Percentiles rank a stretch among this genome's conserved stretches.
phyloP scores from a whole-genome alignment of 2,888 invertebrate species.

The Oxytorus armatus region DNA sequence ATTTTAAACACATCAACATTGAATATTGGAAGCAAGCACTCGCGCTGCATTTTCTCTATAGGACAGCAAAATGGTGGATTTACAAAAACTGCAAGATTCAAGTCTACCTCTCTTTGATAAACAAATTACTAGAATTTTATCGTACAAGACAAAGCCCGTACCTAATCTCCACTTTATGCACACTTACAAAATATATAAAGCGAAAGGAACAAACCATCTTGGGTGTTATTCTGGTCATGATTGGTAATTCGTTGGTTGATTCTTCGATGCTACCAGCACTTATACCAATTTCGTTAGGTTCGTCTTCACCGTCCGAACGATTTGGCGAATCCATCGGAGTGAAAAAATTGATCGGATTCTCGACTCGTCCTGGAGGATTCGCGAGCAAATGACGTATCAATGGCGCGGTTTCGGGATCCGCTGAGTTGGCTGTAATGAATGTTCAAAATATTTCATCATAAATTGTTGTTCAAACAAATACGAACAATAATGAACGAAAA shows the following conservation, averaged over 20 bases:
- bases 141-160: too few relatives aligned
- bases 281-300: conserved; percentile 56
- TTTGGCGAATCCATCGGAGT: conserved; percentile 90
- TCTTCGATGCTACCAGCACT: conserved; percentile 63
- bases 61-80: too few relatives aligned
- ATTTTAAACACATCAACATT: too few relatives aligned
- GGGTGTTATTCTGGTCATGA: conserved; percentile 71
- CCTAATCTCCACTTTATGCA: too few relatives aligned
- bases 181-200: background rate
- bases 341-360: conserved; percentile 90
- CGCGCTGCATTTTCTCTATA: too few relatives aligned
- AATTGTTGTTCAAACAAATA: background rate
- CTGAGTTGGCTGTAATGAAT: conserved; percentile 40
- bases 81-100: too few relatives aligned
- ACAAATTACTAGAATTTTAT: too few relatives aligned
- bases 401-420: conserved; percentile 85
- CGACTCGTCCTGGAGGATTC: conserved; percentile 85
- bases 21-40: too few relatives aligned
- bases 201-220: conserved; percentile 78
- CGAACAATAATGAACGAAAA: conserved; percentile 2
- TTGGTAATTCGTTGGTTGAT: conserved; percentile 52
- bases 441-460: background rate
- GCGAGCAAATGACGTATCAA: conserved; percentile 84
- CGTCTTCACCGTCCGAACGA: conserved; percentile 83
- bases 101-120: too few relatives aligned